Base-by-base conservation (phyloP, 2,113 vertebrate species). In the Rattus rattus region DNA sequence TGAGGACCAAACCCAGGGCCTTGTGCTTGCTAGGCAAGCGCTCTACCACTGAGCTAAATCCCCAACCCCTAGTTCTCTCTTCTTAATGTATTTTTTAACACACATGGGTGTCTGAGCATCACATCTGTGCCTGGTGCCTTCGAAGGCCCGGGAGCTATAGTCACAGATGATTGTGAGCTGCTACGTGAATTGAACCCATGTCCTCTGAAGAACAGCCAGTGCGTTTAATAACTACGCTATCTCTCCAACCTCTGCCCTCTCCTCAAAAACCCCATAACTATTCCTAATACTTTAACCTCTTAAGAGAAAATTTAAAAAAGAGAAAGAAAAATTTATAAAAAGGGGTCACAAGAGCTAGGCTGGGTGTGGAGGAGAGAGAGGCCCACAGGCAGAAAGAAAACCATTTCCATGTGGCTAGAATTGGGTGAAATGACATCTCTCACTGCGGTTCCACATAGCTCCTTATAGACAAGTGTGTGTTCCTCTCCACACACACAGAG, bases 301-400 rank as follows among this genome's bases (percentile, higher is more conserved):
- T 56, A 87, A 63, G n/a, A 84, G 26, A 24, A 22, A 59, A 43
- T 43, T 43, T 43, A n/a, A 36, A 30, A 92, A 75, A 61, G 24
- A 59, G 22, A 56, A 83, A 84, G 5, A 61, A 36, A 63, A 63
- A 61, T 54, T 54, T 54, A 54, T 19, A 69, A 69, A 69, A 69
- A 36, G n/a, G 19, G 77, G 17, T 14, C 72, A 73, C 12, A 93
- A 89, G 91, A 89, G 33, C 14, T 83, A 96, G 63, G 13, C n/a
- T 26, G 33, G 24, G 56, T n/a, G 36, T 1, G 39, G 28, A 61
- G 69, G 16, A 81, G 61, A 95, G 17, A 91, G 17, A 76, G 11
- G 36, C 0, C 16, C 72, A 49, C 30, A 19, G 86, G 54, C 33
- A 19, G 49, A 6, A 73, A 73, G 47, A 47, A 49, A 72, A 22